Conservation (phyloP, 1,140 invertebrate species). For the Pseudachorutes palmiensis region DNA sequence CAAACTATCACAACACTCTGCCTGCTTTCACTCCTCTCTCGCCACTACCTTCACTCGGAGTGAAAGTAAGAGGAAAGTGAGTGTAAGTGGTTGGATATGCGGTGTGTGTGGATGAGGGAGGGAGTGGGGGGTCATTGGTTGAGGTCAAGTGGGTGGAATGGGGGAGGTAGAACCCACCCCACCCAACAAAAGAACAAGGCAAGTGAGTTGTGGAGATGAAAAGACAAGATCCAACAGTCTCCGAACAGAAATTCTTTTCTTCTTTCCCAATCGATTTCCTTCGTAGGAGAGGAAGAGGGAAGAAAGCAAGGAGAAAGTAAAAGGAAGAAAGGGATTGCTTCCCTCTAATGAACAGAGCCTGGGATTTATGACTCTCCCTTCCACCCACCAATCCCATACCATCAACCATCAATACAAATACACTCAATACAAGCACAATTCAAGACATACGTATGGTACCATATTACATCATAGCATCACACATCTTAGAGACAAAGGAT, state of each 20-base stretch:
- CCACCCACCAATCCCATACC: background rate
- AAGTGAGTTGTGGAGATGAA: background rate
- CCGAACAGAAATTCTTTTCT: background rate
- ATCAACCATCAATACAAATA: background rate
- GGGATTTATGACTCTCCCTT: conserved; percentile 21
- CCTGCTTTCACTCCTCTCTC: background rate
- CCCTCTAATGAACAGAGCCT: conserved; percentile 21
- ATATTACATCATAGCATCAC: no score
- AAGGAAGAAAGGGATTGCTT: conserved; percentile 8
- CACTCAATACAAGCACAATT: no score
- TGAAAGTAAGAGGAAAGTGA: no score
- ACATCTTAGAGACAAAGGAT: no score
- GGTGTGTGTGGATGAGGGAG: no score
- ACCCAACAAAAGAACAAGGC: background rate
- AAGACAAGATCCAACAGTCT: conserved; percentile 1
- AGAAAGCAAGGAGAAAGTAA: background rate
- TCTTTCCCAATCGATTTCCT: no score
- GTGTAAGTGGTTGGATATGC: no score
- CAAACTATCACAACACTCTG: background rate
- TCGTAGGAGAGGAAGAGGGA: background rate
- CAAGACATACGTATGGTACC: no score
- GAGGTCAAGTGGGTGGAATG: no score
- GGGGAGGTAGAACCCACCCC: no score
- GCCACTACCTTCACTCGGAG: background rate
- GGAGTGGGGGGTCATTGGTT: background rate